phyloP scores from a whole-genome alignment of 2,113 vertebrate genomes.

The Aleadryas rufinucha region DNA sequence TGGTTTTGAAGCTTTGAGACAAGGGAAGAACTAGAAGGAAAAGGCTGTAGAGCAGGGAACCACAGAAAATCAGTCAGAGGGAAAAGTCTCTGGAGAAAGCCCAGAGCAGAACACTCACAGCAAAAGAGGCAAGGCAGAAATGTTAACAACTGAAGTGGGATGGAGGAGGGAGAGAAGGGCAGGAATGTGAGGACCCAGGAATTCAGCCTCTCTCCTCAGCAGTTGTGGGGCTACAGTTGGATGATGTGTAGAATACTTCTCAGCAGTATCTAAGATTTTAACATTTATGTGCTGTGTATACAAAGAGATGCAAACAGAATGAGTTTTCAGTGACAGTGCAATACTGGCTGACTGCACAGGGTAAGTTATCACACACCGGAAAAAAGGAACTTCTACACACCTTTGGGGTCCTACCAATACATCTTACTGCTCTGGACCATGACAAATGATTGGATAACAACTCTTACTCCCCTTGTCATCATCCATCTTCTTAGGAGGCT shows the following conservation, averaged over 20 bases:
- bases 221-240: neutral
- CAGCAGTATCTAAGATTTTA: neutral
- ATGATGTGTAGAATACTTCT: neutral
- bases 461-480: conserved; percentile 60
- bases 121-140: neutral
- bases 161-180: neutral
- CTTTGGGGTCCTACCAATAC: conserved; percentile 16
- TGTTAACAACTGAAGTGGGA: neutral
- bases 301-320: conserved; percentile 6
- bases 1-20: neutral
- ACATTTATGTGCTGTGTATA: neutral
- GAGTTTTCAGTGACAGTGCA: neutral
- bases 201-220: neutral
- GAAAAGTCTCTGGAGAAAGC: neutral
- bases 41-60: neutral
- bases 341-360: neutral
- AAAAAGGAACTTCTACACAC: conserved; percentile 28
- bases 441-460: conserved; percentile 67
- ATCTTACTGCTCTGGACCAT: conserved; percentile 58
- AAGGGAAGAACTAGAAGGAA: neutral
- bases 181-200: neutral
- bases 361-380: neutral
- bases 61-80: neutral
- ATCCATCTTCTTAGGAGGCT: conserved; percentile 63
- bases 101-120: neutral